These are phyloP conservation scores for Muscidifurax raptorellus DNA, from an alignment of 1,140 invertebrate genomes.

Conservation along the genomic window DNA sequence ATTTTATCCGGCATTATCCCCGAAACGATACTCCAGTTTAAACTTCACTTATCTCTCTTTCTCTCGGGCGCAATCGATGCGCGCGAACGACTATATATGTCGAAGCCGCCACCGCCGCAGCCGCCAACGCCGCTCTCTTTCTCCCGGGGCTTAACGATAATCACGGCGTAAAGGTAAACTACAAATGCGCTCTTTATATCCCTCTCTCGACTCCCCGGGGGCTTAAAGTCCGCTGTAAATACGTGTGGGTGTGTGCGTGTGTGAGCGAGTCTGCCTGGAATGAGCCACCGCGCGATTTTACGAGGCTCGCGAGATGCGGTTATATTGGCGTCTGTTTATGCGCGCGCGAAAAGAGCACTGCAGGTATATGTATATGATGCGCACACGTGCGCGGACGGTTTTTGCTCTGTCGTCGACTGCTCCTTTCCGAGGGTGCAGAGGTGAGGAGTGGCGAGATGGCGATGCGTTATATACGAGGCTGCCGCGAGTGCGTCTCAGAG, in stretches of 20 bases:
- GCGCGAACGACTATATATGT: no score
- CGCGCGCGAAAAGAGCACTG: neutral
- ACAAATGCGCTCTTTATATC: conserved; percentile 59
- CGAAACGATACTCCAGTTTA: conserved; percentile 66
- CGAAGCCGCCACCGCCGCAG: neutral
- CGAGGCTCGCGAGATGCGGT: conserved; percentile 28
- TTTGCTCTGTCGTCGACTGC: neutral
- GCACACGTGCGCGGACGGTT: neutral
- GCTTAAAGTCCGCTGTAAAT: neutral
- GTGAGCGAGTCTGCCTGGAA: neutral
- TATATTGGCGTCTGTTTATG: conserved; percentile 17
- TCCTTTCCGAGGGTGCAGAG: neutral
- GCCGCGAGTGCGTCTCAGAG: neutral
- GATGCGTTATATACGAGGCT: neutral
- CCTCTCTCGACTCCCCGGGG: neutral
- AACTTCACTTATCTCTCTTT: conserved; percentile 62
- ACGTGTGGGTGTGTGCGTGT: neutral
- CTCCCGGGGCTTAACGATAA: conserved; percentile 55
- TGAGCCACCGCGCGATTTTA: conserved; percentile 40
- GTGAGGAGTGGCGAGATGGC: neutral
- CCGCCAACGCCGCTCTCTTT: conserved; percentile 4
- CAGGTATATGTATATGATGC: neutral
- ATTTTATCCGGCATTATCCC: conserved; percentile 67
- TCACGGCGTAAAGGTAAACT: conserved; percentile 65
- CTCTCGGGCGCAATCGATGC: conserved; percentile 44